These are phyloP conservation scores for Phortica variegata DNA, from an alignment of 1,140 invertebrate genomes.

Conservation along the genomic window DNA sequence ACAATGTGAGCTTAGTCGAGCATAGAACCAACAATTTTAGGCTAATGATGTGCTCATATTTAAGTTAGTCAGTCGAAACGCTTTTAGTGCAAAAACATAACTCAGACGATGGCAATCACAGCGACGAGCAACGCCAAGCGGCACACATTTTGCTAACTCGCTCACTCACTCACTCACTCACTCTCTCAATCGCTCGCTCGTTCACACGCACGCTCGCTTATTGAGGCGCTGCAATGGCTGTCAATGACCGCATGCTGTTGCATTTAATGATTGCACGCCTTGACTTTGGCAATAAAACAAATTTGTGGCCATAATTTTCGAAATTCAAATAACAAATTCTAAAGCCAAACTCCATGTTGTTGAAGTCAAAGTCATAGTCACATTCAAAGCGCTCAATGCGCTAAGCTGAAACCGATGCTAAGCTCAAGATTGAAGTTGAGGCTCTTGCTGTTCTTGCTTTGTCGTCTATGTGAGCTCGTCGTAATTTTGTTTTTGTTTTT, in stretches of 20 bases:
- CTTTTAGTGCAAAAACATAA: constrained; percentile 48
- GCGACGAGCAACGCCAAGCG: constrained; percentile 9
- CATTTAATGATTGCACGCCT: constrained; percentile 55
- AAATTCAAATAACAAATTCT: constrained; percentile 54
- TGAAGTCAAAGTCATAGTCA: too few relatives aligned
- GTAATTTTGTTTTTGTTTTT: constrained; percentile 1
- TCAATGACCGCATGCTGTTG: constrained; percentile 48
- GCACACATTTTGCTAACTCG: not conserved
- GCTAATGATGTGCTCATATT: constrained; percentile 54
- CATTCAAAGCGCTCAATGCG: not conserved
- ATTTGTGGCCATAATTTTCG: constrained; percentile 54
- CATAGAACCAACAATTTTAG: constrained; percentile 48
- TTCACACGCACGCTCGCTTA: too few relatives aligned
- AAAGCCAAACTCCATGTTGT: too few relatives aligned
- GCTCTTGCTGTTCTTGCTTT: constrained; percentile 10
- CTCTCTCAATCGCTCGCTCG: too few relatives aligned
- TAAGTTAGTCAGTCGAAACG: constrained; percentile 52
- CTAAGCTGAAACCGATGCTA: constrained; percentile 1
- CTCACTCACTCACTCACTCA: too few relatives aligned
- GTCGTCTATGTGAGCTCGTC: constrained; percentile 20
- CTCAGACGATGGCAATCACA: constrained; percentile 33
- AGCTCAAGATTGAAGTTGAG: constrained; percentile 3
- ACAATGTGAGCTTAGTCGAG: constrained; percentile 13
- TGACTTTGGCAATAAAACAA: constrained; percentile 55
- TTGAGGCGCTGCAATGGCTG: constrained; percentile 7